A percentile compares a stretch with the other conserved stretches of the same genome.
phyloP scores from a whole-genome alignment of 2,888 invertebrate species.

The Ornithoptera priamus region DNA sequence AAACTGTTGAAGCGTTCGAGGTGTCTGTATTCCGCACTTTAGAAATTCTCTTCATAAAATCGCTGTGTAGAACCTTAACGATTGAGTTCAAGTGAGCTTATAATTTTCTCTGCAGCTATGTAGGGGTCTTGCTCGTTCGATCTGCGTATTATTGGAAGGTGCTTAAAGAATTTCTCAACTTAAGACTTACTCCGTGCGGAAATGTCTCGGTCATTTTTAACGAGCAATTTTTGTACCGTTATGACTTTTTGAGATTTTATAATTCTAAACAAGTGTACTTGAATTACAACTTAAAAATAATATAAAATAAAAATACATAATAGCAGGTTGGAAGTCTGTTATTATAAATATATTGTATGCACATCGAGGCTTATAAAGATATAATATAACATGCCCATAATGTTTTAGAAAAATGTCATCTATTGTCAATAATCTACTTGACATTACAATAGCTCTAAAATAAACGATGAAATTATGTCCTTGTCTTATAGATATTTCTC shows the following conservation, averaged over 20 bases:
- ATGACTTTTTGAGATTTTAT: constrained; percentile 6
- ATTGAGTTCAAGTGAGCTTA: constrained; percentile 65
- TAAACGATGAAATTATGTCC: too few relatives aligned
- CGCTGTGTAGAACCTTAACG: constrained; percentile 60
- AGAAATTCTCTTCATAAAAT: constrained; percentile 72
- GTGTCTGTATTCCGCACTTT: constrained; percentile 73
- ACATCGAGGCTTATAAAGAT: too few relatives aligned
- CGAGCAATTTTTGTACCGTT: background rate
- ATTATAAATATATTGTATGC: too few relatives aligned
- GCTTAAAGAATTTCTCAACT: constrained; percentile 13
- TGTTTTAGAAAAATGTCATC: too few relatives aligned
- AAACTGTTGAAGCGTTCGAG: constrained; percentile 77
- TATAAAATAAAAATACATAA: too few relatives aligned
- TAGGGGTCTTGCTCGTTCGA: constrained; percentile 55
- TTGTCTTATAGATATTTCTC: too few relatives aligned
- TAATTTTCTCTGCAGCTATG: constrained; percentile 66
- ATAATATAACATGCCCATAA: too few relatives aligned
- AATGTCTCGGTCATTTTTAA: background rate
- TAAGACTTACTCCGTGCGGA: constrained; percentile 7
- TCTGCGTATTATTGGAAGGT: constrained; percentile 60
- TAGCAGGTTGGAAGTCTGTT: too few relatives aligned
- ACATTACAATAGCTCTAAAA: too few relatives aligned
- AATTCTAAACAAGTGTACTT: background rate
- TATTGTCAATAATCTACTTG: too few relatives aligned
- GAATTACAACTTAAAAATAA: background rate